Evolutionary conservation across 1,140 invertebrate species (phyloP), one percentile per base, ranked within the genome.

Genomic region (Thalassaphorura encarpata): DNA sequence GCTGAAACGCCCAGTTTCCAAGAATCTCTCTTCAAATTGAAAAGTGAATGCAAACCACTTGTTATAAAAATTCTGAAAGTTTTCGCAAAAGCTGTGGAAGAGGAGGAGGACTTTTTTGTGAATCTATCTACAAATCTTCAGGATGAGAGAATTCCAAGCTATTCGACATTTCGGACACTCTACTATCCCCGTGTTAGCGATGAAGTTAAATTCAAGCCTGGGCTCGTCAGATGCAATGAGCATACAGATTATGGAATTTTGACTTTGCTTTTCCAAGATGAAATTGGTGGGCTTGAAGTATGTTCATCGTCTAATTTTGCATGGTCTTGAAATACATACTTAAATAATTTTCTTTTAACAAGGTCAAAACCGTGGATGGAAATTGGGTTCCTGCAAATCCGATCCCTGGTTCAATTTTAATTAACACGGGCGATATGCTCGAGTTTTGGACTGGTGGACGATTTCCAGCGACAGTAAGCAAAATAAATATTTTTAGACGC

Each of bases 351-450:
- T n/a, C n/a, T n/a, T n/a, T 70, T 85, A 59, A 74, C 15, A 16
- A 63, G 55, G 51, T 64, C 21, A 58, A 56, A 48, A 51, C 41
- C 11, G 19, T 52, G 15, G 42, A 52, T 42, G 58, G 56, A 26
- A 40, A 51, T 5, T 64, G 62, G 62, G 50, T 64, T 47, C 16
- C 54, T 27, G 62, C 55, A 33, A 31, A 19, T 8, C 56, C 59
- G 4, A 61, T 60, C 23, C 83, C 83, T 1, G 84, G 82, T 23
- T 81, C 85, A 8, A 81, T 89, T 58, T 71, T 89, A 23, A 76
- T 89, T 26, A 86, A 87, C 66, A 79, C 82, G 28, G 87, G 85
- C n/a, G 83, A 88, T 66, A 75, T 88, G 50, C 69, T 90, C 36
- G 81, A 83, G 41, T 74, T 76, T 28, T 88, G 85, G 85, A 88